Conservation (phyloP, 2,113 vertebrate genomes). For the Oxygymnocypris stewartii region DNA sequence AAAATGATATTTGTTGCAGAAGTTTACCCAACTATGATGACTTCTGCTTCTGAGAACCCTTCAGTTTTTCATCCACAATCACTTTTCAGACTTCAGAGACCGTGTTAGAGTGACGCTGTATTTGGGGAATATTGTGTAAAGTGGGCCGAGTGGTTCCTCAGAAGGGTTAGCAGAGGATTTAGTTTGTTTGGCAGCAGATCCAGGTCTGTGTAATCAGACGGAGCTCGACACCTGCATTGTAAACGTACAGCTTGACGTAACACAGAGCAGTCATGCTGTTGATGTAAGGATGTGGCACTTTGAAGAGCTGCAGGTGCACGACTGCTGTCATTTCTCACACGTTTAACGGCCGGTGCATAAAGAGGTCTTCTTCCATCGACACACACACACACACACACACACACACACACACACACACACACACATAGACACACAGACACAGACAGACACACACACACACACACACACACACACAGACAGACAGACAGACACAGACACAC, state of each 20-base stretch:
- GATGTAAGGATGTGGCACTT: slow-evolving; percentile 45
- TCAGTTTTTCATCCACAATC: not conserved
- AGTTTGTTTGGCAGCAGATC: slow-evolving; percentile 52
- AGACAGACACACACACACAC: too few relatives aligned
- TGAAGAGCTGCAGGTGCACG: slow-evolving; percentile 55
- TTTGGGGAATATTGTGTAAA: not conserved
- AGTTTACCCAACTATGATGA: not conserved
- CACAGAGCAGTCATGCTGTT: slow-evolving; percentile 35
- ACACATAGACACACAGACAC: not conserved
- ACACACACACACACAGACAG: too few relatives aligned
- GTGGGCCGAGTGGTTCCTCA: slow-evolving; percentile 7
- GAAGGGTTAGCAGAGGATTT: slow-evolving; percentile 39
- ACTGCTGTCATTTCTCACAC: slow-evolving; percentile 45
- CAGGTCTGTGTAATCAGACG: slow-evolving; percentile 41
- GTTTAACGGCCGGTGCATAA: slow-evolving; percentile 48
- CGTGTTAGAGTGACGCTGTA: not conserved
- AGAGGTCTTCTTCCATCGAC: slow-evolving; percentile 13
- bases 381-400: not conserved
- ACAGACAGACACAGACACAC: too few relatives aligned
- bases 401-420: not conserved
- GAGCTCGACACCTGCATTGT: slow-evolving; percentile 51
- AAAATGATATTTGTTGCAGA: not conserved
- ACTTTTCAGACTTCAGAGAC: not conserved
- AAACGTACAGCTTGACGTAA: slow-evolving; percentile 51
- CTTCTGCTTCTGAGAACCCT: not conserved